A percentile compares a stretch with the other conserved stretches of the same genome.
phyloP scores from a whole-genome alignment of 2,113 vertebrate genomes.

The Brachyhypopomus gauderio region DNA sequence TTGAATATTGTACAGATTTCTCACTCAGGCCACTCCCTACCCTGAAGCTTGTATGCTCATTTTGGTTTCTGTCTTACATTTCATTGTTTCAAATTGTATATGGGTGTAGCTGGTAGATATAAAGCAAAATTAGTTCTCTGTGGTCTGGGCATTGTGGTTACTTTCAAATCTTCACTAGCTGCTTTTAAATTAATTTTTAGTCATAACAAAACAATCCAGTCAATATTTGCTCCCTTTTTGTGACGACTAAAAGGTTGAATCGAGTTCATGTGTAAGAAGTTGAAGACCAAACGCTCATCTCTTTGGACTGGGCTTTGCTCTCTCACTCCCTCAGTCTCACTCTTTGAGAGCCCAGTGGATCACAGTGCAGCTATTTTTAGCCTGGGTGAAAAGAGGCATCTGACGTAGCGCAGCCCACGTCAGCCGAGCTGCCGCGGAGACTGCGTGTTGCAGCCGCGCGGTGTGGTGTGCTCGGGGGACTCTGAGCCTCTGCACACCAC shows the following conservation, averaged over 20 bases:
- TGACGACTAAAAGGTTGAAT: neutral
- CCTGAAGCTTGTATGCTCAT: too few relatives aligned
- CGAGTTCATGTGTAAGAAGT: neutral
- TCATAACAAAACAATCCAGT: neutral
- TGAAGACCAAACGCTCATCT: neutral
- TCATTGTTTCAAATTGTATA: neutral
- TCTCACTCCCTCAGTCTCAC: conserved; percentile 61
- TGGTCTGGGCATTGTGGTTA: neutral
- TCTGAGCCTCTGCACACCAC: conserved; percentile 11
- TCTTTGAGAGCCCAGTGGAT: conserved; percentile 57
- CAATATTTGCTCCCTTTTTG: neutral
- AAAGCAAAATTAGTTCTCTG: neutral
- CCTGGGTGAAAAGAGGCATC: conserved; percentile 74
- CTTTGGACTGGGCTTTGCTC: conserved; percentile 43
- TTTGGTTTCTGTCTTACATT: neutral
- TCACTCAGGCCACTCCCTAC: neutral
- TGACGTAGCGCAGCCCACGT: conserved; percentile 77
- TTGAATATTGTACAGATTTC: neutral
- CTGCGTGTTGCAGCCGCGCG: conserved; percentile 60
- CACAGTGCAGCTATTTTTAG: conserved; percentile 77
- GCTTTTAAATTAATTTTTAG: neutral
- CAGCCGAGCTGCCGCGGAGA: conserved; percentile 75
- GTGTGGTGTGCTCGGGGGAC: conserved; percentile 8
- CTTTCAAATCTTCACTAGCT: neutral
- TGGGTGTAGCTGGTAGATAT: neutral